phyloP scores from a whole-genome alignment of 1,140 invertebrate genomes.

The Pogonomyrmex barbatus region DNA sequence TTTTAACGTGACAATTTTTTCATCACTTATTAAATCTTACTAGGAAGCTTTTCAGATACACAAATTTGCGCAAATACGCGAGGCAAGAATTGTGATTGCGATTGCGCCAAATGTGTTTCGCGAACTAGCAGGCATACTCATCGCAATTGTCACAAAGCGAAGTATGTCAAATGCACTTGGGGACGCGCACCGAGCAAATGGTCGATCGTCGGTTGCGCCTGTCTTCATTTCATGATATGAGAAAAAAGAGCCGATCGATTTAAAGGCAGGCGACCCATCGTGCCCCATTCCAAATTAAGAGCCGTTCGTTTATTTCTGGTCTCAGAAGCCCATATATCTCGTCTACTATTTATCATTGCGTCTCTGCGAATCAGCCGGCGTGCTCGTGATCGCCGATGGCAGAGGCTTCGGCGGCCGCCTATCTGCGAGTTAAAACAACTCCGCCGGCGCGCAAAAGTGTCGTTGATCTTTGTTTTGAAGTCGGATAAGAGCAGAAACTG shows the following conservation, averaged over 20 bases:
- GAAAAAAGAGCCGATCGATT: background rate
- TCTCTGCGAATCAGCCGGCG: constrained; percentile 66
- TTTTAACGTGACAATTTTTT: no score
- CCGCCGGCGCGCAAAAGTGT: constrained; percentile 58
- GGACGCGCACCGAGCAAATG: background rate
- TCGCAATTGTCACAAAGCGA: no score
- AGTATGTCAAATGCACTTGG: no score
- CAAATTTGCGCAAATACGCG: no score
- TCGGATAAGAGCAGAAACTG: background rate
- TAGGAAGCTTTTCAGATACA: no score
- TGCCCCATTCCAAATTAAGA: constrained; percentile 35
- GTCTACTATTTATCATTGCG: constrained; percentile 45
- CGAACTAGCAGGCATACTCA: no score
- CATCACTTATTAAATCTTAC: no score
- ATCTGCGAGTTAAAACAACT: constrained; percentile 44
- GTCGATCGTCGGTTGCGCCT: background rate
- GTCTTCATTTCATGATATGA: background rate
- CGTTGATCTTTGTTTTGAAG: constrained; percentile 68
- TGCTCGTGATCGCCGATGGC: constrained; percentile 73
- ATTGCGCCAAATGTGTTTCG: no score
- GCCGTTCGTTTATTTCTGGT: constrained; percentile 24
- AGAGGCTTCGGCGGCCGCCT: constrained; percentile 34
- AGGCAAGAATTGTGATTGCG: no score
- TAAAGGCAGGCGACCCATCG: background rate
- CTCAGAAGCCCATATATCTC: background rate